Evolutionary conservation across 2,797 vertebrate genomes (phyloP).

Genomic region (Parotocinclus haroldoi): DNA sequence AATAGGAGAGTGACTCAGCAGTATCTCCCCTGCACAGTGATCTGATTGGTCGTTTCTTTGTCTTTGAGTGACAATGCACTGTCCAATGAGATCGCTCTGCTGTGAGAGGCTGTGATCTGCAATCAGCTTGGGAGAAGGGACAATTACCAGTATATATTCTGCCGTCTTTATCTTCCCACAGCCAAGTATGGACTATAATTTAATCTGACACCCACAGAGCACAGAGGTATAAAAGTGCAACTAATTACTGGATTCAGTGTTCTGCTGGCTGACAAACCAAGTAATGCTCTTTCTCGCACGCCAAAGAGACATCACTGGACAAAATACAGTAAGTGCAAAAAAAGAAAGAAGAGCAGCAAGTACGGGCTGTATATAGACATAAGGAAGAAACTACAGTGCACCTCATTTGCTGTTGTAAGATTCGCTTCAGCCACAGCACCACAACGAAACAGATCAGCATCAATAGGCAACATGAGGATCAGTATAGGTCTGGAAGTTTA

Average conservation of each 20-base stretch:
- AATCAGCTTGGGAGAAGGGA: constrained; percentile 22
- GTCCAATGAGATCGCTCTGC: constrained; percentile 23
- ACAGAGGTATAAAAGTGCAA: constrained; percentile 35
- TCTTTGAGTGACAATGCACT: constrained; percentile 2
- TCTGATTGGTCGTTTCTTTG: constrained; percentile 28
- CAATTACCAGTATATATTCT: constrained; percentile 34
- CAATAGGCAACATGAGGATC: too few relatives aligned
- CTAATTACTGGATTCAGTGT: constrained; percentile 42
- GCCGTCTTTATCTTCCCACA: constrained; percentile 15
- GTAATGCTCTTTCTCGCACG: constrained; percentile 14
- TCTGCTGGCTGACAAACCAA: constrained; percentile 30
- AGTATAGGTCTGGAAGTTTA: too few relatives aligned
- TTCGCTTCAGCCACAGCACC: too few relatives aligned
- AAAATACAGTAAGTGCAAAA: constrained; percentile 20
- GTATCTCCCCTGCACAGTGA: constrained; percentile 2
- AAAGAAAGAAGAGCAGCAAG: too few relatives aligned
- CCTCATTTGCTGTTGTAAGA: too few relatives aligned
- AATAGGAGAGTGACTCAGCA: constrained; percentile 11
- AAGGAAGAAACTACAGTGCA: too few relatives aligned
- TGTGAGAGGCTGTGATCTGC: constrained; percentile 18
- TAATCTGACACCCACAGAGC: constrained; percentile 30
- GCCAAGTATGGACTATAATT: constrained; percentile 40
- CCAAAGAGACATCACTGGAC: constrained; percentile 1
- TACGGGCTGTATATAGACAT: too few relatives aligned
- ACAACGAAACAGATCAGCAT: too few relatives aligned